Evolutionary conservation across 2,113 vertebrate species (phyloP), one percentile per base, ranked within the genome.

Genomic region (Neopipo cinnamomea): DNA sequence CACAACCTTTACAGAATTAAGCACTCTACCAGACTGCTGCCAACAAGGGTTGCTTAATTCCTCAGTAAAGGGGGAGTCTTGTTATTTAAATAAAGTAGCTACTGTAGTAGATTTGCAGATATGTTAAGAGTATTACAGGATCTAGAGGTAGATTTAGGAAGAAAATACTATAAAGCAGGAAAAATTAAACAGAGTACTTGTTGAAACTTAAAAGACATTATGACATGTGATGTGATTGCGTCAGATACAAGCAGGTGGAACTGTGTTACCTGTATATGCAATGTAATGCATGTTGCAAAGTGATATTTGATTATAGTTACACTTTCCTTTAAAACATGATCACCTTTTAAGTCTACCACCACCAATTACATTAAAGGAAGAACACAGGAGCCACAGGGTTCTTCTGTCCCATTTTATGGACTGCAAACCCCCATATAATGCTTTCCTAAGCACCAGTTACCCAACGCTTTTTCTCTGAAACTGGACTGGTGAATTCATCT

Each of bases 91-190:
- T 97, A 96, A 98, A 97, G 96, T 97, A 96, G 95, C 97, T 96
- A 97, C 97, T 98, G 95, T 98, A 97, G 96, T 97, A 97, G 93
- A 95, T 96, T 97, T 96, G 82, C 87, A 97, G 97, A 96, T 92
- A 90, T 37, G 93, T 96, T 98, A 98, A 98, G 97, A 98, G 96
- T 96, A 98, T 98, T 98, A 98, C 66, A 91, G 85, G 85, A 96
- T 97, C 95, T 97, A 89, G 85, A 87, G 74, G 62, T 91, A 94
- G 97, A 97, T 96, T 97, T 97, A 93, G 93, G 91, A 91, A 82
- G 78, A 93, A 97, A 98, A 96, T 80, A 91, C 73, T 95, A 73
- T 81, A 94, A 96, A 97, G 97, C 85, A 96, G 85, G 83, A 97
- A 94, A 98, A 97, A 93, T 67, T 75, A 81, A 96, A 97, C 91